Evolutionary conservation across 2,888 invertebrate species (phyloP), one percentile per base, ranked within the genome.

Genomic region (Noctua janthina): DNA sequence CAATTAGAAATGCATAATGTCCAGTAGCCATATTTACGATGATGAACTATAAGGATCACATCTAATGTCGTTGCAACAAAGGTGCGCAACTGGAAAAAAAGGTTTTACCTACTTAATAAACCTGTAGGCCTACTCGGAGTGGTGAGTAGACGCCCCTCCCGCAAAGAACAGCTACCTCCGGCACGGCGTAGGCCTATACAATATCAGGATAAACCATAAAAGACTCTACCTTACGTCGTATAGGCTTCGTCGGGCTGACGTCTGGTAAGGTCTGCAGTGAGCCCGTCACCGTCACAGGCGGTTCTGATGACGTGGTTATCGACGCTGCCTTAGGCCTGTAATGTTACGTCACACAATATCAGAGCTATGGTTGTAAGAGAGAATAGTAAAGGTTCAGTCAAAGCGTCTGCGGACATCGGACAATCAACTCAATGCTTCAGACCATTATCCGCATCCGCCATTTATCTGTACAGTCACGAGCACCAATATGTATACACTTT

Each of bases 231-330:
- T 97, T 97, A 76, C 96, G 95, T 82, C 96, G 91, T 79, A 96
- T 92, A 74, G 96, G 96, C 84, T 96, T 97, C 0, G 97, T 97
- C 0, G 97, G 97, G 79, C 97, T 97, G 54, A 96, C 95, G 82
- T 97, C 97, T 77, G 94, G 96, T 23, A 96, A 88, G 73, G 95
- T 85, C 83, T 96, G 96, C 76, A 96, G 83, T 0, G 96, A 96
- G 0, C 96, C 96, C 0, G 88, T 86, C 56, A 88, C 86, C 0
- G 93, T 94, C 2, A 93, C 95, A 0, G 93, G 90, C 0, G 96
- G 95, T 80, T 96, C 96, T 0, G 95, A 92, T 0, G 95, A 92
- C 0, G 96, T 96, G 35, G 96, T 94, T 83, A 95, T 92, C 0
- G 96, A 96, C 35, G 96, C 93, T 0, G 96, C 96, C 87, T 97